These are phyloP conservation scores for Neolamprologus longior DNA, from an alignment of 2,113 vertebrate species.

Conservation along the genomic window DNA sequence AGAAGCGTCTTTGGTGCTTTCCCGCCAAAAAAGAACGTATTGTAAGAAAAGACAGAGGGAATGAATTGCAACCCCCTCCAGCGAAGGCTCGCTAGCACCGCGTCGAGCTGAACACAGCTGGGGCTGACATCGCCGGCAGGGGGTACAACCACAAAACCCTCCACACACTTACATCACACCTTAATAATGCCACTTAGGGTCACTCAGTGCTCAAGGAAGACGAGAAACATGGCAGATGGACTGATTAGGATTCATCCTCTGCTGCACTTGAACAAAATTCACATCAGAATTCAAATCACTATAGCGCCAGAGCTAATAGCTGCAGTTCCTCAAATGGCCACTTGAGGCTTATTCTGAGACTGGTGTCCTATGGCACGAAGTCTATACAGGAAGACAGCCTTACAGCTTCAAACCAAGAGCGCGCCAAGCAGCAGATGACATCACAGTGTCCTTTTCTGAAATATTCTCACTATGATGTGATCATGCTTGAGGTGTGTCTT, in stretches of 20 bases:
- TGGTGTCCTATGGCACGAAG: background rate
- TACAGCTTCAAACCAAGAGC: background rate
- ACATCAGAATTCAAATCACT: background rate
- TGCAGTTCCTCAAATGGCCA: background rate
- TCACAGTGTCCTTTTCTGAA: background rate
- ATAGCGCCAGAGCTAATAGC: background rate
- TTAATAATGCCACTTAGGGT: constrained; percentile 1
- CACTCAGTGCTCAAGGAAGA: background rate
- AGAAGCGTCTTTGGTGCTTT: constrained; percentile 46
- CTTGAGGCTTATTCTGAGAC: background rate
- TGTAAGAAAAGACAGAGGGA: constrained; percentile 41
- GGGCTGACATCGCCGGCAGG: background rate
- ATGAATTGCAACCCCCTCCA: constrained; percentile 32
- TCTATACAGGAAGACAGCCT: background rate
- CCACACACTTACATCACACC: constrained; percentile 18
- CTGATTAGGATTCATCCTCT: background rate
- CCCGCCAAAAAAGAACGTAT: constrained; percentile 64
- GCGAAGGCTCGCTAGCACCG: constrained; percentile 2
- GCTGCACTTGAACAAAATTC: background rate
- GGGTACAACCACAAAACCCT: constrained; percentile 11
- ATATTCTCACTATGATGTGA: background rate
- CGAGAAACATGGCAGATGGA: background rate
- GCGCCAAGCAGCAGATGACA: background rate
- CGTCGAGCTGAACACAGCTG: constrained; percentile 45
- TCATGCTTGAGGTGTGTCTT: background rate